Percentiles rank a stretch among this genome's conserved stretches.
phyloP scores from a whole-genome alignment of 64 coral and sea anemone genomes.

The Montipora efflorescens region DNA sequence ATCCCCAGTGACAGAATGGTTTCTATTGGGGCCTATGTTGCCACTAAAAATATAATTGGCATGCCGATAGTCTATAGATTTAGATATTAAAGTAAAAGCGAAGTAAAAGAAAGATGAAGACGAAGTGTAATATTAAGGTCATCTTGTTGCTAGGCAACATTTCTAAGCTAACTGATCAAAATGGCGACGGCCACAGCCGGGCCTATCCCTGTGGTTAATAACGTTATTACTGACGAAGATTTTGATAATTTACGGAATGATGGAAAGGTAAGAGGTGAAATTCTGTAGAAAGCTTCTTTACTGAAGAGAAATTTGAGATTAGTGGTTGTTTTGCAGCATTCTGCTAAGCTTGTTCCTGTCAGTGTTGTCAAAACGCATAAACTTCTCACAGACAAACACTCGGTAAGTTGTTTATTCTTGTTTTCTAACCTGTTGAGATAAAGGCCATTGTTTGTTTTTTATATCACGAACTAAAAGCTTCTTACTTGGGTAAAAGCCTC shows the following conservation, averaged over 20 bases:
- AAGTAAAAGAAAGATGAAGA: no score
- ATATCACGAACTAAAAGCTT: no score
- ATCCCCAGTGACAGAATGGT: no score
- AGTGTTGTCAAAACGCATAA: slow-evolving; percentile 68
- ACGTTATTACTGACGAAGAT: slow-evolving; percentile 77
- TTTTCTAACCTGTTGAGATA: no score
- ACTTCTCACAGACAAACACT: slow-evolving; percentile 72
- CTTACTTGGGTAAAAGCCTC: no score
- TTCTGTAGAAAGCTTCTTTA: not conserved
- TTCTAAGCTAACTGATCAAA: not conserved
- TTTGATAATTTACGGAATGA: slow-evolving; percentile 31
- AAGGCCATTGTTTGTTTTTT: no score
- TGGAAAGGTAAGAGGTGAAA: slow-evolving; percentile 41
- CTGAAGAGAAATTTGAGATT: not conserved
- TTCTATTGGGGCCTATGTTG: no score
- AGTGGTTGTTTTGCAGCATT: slow-evolving; percentile 13
- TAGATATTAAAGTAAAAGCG: no score
- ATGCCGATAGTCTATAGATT: no score
- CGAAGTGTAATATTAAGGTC: not conserved
- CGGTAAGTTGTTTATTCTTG: slow-evolving; percentile 25
- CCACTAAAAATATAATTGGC: no score
- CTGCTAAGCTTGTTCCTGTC: slow-evolving; percentile 55
- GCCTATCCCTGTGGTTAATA: slow-evolving; percentile 75
- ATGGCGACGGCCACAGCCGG: slow-evolving; percentile 59
- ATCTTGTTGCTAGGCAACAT: slow-evolving; percentile 26